These are phyloP conservation scores for Meda fulgida DNA, from an alignment of 2,797 vertebrate genomes.

Conservation along the genomic window DNA sequence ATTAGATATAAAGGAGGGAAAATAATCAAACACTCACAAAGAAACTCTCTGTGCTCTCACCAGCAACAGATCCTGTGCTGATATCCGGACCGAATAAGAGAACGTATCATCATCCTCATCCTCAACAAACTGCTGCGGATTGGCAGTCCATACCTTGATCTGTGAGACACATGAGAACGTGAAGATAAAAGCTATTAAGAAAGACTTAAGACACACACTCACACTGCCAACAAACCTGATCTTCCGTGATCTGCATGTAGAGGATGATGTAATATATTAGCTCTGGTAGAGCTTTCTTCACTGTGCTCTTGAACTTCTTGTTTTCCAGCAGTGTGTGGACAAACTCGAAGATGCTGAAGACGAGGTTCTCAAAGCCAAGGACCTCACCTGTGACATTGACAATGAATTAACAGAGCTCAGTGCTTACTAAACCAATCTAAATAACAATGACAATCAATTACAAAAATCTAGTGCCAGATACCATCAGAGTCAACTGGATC, in stretches of 20 bases:
- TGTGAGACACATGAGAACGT: slow-evolving; percentile 60
- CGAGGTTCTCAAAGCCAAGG: slow-evolving; percentile 96
- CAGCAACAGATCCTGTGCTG: slow-evolving; percentile 94
- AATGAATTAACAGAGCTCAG: not conserved
- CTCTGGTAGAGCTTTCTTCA: slow-evolving; percentile 96
- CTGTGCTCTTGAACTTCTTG: slow-evolving; percentile 96
- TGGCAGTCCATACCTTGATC: slow-evolving; percentile 98
- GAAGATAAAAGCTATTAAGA: not conserved
- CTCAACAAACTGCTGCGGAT: slow-evolving; percentile 98
- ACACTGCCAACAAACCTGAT: slow-evolving; percentile 84
- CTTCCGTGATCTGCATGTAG: slow-evolving; percentile 99
- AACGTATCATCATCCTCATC: slow-evolving; percentile 99
- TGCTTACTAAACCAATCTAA: not conserved
- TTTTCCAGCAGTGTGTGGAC: slow-evolving; percentile 97
- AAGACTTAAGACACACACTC: not conserved
- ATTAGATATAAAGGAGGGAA: not conserved
- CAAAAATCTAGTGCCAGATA: slow-evolving; percentile 67
- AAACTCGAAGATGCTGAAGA: slow-evolving; percentile 99
- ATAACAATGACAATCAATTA: slow-evolving; percentile 1
- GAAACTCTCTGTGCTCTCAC: slow-evolving; percentile 73
- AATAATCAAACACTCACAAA: slow-evolving; percentile 5
- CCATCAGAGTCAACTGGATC: slow-evolving; percentile 97
- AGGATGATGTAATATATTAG: slow-evolving; percentile 98
- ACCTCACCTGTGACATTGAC: slow-evolving; percentile 85
- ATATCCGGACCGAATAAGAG: slow-evolving; percentile 97